phyloP scores from a whole-genome alignment of 1,140 invertebrate species.

The Drosophila pseudoananassae region DNA sequence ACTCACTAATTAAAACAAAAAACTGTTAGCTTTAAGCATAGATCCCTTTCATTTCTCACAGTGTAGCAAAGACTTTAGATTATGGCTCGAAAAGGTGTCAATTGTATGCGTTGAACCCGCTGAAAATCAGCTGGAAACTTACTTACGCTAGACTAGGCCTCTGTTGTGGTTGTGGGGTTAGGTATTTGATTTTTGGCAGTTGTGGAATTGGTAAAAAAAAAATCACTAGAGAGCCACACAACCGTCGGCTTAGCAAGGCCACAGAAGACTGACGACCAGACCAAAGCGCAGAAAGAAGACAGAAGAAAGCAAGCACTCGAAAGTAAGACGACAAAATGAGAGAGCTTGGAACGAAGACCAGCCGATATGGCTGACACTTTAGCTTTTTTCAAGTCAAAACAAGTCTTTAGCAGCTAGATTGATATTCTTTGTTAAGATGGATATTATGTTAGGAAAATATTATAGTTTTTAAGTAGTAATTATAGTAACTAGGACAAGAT shows the following conservation, averaged over 20 bases:
- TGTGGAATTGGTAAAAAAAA: background rate
- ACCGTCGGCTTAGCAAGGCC: constrained; percentile 13
- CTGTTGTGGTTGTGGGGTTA: background rate
- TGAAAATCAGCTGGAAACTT: constrained; percentile 9
- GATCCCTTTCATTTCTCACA: background rate
- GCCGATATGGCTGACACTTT: background rate
- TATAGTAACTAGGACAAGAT: too few species aligned
- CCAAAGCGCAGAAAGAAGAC: background rate
- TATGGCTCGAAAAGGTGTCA: constrained; percentile 21
- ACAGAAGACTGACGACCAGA: constrained; percentile 26
- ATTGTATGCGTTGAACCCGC: constrained; percentile 51
- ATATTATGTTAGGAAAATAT: too few species aligned
- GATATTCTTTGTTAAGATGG: too few species aligned
- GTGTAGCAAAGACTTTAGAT: background rate
- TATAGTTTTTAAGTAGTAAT: too few species aligned
- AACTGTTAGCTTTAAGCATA: too few species aligned
- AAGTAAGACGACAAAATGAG: constrained; percentile 8
- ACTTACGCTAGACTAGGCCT: constrained; percentile 15
- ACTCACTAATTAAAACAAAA: too few species aligned
- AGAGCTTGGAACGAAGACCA: background rate
- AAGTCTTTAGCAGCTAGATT: background rate
- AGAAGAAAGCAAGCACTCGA: constrained; percentile 25
- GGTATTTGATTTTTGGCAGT: background rate
- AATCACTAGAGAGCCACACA: constrained; percentile 3
- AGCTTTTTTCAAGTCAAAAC: constrained; percentile 4